Percentiles rank a stretch among this genome's conserved stretches.
Evolutionary conservation across 2,888 invertebrate genomes (phyloP).

Genomic region (Drosophila flavopinicola): DNA sequence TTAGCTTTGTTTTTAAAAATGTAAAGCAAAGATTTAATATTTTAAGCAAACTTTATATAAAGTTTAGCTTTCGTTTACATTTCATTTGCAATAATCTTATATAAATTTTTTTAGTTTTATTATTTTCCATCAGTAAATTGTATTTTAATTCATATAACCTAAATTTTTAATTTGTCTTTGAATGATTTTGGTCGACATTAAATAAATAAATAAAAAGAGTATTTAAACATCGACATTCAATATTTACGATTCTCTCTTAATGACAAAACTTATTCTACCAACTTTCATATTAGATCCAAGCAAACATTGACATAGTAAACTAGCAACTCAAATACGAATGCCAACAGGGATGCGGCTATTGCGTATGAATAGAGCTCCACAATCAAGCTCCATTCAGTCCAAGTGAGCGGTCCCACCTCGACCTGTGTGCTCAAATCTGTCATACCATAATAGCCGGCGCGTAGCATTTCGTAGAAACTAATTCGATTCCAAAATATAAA

Average conservation of each 20-base stretch:
- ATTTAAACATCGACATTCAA: background rate
- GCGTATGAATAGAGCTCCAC: slow-evolving; percentile 11
- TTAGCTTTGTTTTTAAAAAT: background rate
- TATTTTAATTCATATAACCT: too few species aligned
- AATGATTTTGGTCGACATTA: too few species aligned
- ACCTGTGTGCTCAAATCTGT: slow-evolving; percentile 18
- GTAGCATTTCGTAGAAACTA: slow-evolving; percentile 26
- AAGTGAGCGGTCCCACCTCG: slow-evolving; percentile 10
- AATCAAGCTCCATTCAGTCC: slow-evolving; percentile 31
- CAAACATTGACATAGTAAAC: slow-evolving; percentile 31
- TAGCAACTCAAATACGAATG: slow-evolving; percentile 46
- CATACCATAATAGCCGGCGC: slow-evolving; percentile 9
- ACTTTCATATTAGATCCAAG: slow-evolving; percentile 28
- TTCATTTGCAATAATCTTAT: background rate
- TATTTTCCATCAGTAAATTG: too few species aligned
- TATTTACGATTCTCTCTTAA: background rate
- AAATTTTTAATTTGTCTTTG: too few species aligned
- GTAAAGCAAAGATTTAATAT: background rate
- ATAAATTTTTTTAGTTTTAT: background rate
- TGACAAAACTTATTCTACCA: slow-evolving; percentile 1
- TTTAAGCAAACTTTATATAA: too few species aligned
- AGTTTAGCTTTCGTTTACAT: too few species aligned
- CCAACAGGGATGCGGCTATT: background rate
- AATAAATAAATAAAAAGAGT: too few species aligned
- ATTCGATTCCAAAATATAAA: slow-evolving; percentile 1